phyloP scores from a whole-genome alignment of 2,888 invertebrate genomes.

The Eupithecia vulgata region DNA sequence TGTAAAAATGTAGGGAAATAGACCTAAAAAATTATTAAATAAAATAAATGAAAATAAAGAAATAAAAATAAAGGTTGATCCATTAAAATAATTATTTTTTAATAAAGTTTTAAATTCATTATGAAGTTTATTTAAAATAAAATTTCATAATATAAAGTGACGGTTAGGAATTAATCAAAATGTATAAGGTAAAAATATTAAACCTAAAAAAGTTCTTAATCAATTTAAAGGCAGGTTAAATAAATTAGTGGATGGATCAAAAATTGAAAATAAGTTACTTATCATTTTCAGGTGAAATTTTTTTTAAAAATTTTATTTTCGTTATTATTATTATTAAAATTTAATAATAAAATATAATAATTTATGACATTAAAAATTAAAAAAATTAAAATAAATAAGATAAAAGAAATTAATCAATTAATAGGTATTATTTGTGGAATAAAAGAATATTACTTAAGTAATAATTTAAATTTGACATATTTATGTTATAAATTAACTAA shows the following conservation, averaged over 20 bases:
- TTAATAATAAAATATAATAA: slow-evolving; percentile 73
- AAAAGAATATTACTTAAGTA: slow-evolving; percentile 84
- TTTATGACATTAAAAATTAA: slow-evolving; percentile 81
- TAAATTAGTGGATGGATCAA: slow-evolving; percentile 85
- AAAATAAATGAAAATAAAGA: slow-evolving; percentile 84
- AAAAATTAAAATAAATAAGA: slow-evolving; percentile 70
- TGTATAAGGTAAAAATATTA: slow-evolving; percentile 78
- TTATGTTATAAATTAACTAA: slow-evolving; percentile 82
- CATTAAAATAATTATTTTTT: slow-evolving; percentile 70
- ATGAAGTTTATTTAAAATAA: slow-evolving; percentile 73
- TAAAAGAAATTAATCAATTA: slow-evolving; percentile 79
- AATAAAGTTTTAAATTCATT: slow-evolving; percentile 85
- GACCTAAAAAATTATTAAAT: slow-evolving; percentile 87
- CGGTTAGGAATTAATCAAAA: slow-evolving; percentile 84
- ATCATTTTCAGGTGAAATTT: slow-evolving; percentile 85
- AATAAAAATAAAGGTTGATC: slow-evolving; percentile 83
- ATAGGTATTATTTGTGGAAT: slow-evolving; percentile 88
- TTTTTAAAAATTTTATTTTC: slow-evolving; percentile 54
- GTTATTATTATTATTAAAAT: slow-evolving; percentile 54
- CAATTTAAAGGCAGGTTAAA: slow-evolving; percentile 84
- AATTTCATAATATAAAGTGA: slow-evolving; percentile 76
- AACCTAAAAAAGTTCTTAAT: slow-evolving; percentile 80
- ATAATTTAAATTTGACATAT: slow-evolving; percentile 88
- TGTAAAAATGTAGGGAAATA: slow-evolving; percentile 89
- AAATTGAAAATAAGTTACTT: slow-evolving; percentile 87